These are phyloP conservation scores for Petrolisthes cinctipes DNA, from an alignment of 2,888 invertebrate species.

Conservation along the genomic window DNA sequence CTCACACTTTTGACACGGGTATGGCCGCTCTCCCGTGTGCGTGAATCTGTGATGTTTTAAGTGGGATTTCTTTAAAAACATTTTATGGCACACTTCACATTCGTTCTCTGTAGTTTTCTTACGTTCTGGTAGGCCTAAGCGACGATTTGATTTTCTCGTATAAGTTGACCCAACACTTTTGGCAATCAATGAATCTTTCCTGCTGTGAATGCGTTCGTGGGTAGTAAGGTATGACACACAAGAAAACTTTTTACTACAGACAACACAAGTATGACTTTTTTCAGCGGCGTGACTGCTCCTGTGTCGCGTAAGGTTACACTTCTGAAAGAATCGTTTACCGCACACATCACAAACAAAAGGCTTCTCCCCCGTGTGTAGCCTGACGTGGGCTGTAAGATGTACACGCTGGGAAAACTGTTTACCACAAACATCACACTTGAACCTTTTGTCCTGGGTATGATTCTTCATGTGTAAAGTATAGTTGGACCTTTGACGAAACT, in stretches of 20 bases:
- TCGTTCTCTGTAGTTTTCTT: not conserved
- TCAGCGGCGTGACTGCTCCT: not conserved
- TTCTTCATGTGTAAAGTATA: slow-evolving; percentile 32
- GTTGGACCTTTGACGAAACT: slow-evolving; percentile 21
- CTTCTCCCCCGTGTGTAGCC: slow-evolving; percentile 21
- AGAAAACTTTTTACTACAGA: slow-evolving; percentile 1
- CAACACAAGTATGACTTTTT: not conserved
- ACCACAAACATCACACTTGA: not conserved
- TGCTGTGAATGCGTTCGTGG: not conserved
- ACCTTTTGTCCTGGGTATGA: slow-evolving; percentile 18
- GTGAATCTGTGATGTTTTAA: not conserved
- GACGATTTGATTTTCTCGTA: not conserved
- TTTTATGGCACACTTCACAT: not conserved
- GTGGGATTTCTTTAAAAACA: not conserved
- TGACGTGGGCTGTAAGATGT: slow-evolving; percentile 34
- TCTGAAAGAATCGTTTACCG: slow-evolving; percentile 10
- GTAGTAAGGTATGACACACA: not conserved
- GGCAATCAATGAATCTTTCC: not conserved
- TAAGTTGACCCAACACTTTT: not conserved
- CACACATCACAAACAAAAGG: slow-evolving; percentile 28
- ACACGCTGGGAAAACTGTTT: slow-evolving; percentile 38
- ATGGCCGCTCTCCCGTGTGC: slow-evolving; percentile 4
- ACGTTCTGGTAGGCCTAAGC: too few species aligned
- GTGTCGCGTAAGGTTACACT: slow-evolving; percentile 25
- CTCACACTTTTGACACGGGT: not conserved